These are phyloP conservation scores for Pyrocoelia pectoralis DNA, from an alignment of 2,888 invertebrate genomes.

Conservation along the genomic window DNA sequence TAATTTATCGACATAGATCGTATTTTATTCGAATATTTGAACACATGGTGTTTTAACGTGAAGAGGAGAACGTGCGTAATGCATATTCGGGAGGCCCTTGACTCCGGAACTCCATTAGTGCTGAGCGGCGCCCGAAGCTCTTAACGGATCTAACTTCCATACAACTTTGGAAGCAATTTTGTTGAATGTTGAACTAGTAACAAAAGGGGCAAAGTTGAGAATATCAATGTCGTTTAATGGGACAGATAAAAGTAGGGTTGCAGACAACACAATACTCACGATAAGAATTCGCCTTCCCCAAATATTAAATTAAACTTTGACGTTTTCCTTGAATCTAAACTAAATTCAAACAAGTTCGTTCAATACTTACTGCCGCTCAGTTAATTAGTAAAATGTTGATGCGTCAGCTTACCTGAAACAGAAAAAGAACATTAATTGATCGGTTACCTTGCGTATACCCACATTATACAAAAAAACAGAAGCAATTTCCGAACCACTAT, in stretches of 20 bases:
- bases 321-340: too few relatives aligned
- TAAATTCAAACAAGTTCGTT: not conserved
- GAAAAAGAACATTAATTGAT: not conserved
- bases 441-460: too few relatives aligned
- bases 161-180: conserved; percentile 29
- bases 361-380: not conserved
- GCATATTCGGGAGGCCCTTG: conserved; percentile 33
- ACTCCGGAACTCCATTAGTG: conserved; percentile 42
- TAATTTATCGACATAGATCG: conserved; percentile 41
- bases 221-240: conserved; percentile 18
- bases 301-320: too few relatives aligned
- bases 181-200: conserved; percentile 28
- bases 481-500: too few relatives aligned
- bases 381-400: not conserved
- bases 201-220: conserved; percentile 17
- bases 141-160: conserved; percentile 35
- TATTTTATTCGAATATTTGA: conserved; percentile 42
- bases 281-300: not conserved
- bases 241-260: conserved; percentile 17
- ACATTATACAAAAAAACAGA: too few relatives aligned
- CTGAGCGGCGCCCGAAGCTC: conserved; percentile 39
- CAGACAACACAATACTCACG: conserved; percentile 13
- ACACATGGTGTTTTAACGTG: conserved; percentile 39
- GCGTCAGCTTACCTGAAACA: not conserved
- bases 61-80: conserved; percentile 32